Base-by-base conservation (phyloP, 30 jellyfish, hydroid and myxozoan species). In the Cassiopea andromeda region DNA sequence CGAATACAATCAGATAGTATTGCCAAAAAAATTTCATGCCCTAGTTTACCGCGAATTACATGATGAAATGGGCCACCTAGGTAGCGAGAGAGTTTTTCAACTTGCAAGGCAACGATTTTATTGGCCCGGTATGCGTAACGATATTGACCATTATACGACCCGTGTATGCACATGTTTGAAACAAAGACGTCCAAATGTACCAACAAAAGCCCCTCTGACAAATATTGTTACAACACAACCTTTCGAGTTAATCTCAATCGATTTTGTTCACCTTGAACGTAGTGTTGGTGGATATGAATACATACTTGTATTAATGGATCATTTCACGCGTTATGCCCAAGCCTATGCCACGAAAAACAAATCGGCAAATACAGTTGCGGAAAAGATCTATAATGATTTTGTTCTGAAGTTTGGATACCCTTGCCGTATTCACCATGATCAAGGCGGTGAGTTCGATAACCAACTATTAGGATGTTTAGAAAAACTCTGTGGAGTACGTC, bases 41-140 rank as follows among this genome's bases (percentile, higher is more conserved):
- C 3, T 45, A n/a, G 90, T 86, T 54, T 49, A 2, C 70, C 50
- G 45, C 7, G 90, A 86, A 86, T 67, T 86, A 2, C 89, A 86
- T 66, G 27, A 75, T 13, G 48, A 86, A 9, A 86, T 74, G 82
- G 94, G 94, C 1, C 94, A 86, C 49, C 54, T 86, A 12, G 89
- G 94, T 7, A 15, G 73, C 19, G 74, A 86, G 2, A 44, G 91
- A 27, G 89, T 86, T 12, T 43, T 86, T 14, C 73, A 86, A 9
- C 83, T 86, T 19, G 90, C 85, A 43, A 1, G 64, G n/a, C 73
- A 86, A 46, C 81, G 85, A 1, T 71, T 84, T 72, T 84, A 45
- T 48, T 84, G 92, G 92, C 92, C 89, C 48, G 15, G 73, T 46
- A 84, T 71, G 92, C 44, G 43, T 10, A 44, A 54, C 16, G 91